Percentiles rank a stretch among this genome's conserved stretches.
phyloP scores from a whole-genome alignment of 1,140 invertebrate genomes.

The Heliconius melpomene region DNA sequence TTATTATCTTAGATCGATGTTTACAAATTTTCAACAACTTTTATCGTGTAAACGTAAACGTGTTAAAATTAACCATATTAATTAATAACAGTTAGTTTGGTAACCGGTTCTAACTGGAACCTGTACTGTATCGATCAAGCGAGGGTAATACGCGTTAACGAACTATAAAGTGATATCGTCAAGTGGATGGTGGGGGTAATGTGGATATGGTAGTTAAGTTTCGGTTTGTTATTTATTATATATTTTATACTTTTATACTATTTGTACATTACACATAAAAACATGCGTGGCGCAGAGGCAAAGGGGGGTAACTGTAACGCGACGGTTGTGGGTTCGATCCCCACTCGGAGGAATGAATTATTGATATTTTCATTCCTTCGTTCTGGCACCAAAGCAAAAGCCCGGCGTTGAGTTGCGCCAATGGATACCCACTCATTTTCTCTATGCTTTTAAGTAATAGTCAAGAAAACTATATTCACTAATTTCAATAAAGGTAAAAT shows the following conservation, averaged over 20 bases:
- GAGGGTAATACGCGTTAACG: constrained; percentile 58
- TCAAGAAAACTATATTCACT: background rate
- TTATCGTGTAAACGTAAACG: constrained; percentile 4
- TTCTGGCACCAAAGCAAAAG: too few species aligned
- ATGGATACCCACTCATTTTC: too few species aligned
- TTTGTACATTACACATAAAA: too few species aligned
- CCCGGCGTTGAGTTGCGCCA: too few species aligned
- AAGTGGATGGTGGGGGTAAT: constrained; percentile 4
- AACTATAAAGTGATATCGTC: constrained; percentile 54
- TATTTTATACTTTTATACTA: too few species aligned
- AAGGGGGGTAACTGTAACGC: too few species aligned
- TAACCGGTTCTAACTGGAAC: constrained; percentile 37
- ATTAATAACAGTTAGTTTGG: constrained; percentile 30
- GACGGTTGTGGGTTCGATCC: too few species aligned
- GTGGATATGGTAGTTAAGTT: constrained; percentile 32
- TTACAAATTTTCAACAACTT: background rate
- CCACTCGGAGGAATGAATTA: too few species aligned
- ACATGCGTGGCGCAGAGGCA: too few species aligned
- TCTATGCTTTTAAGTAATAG: too few species aligned
- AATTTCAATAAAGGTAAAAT: background rate
- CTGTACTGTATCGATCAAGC: constrained; percentile 55
- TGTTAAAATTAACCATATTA: constrained; percentile 14
- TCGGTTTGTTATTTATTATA: too few species aligned
- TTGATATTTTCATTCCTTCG: too few species aligned
- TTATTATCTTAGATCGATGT: background rate